Evolutionary conservation across 2,888 invertebrate species (phyloP).

Genomic region (Xylota sylvarum): DNA sequence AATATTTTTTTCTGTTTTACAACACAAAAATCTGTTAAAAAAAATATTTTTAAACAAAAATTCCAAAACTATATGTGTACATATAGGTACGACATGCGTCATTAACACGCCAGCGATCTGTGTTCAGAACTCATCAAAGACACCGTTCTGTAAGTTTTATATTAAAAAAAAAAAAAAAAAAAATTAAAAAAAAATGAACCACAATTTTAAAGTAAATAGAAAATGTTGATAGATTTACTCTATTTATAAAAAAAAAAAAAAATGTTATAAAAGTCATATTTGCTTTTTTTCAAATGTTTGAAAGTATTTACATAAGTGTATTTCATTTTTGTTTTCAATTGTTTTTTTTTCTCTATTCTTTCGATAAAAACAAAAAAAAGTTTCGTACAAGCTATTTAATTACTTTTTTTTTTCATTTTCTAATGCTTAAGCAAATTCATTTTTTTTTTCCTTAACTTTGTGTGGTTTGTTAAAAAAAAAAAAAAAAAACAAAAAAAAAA

Average conservation of each 20-base stretch:
- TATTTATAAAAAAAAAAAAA: constrained; percentile 15
- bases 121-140: constrained; percentile 89
- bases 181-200: constrained; percentile 18
- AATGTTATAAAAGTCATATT: constrained; percentile 13
- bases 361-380: not conserved
- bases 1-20: constrained; percentile 13
- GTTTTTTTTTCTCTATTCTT: no score
- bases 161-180: constrained; percentile 29
- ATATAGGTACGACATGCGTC: constrained; percentile 90
- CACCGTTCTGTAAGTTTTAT: constrained; percentile 89
- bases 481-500: not conserved
- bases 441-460: constrained; percentile 28
- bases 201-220: constrained; percentile 13
- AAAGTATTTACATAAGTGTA: no score
- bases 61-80: constrained; percentile 57
- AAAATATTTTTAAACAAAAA: constrained; percentile 9
- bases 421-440: constrained; percentile 16
- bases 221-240: not conserved
- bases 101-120: constrained; percentile 89
- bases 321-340: not conserved
- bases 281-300: constrained; percentile 36
- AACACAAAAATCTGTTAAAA: constrained; percentile 17
- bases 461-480: constrained; percentile 5
- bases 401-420: constrained; percentile 21
- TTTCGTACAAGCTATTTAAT: constrained; percentile 4